Evolutionary conservation across 2,113 vertebrate genomes (phyloP).

Genomic region (Podilymbus podiceps): DNA sequence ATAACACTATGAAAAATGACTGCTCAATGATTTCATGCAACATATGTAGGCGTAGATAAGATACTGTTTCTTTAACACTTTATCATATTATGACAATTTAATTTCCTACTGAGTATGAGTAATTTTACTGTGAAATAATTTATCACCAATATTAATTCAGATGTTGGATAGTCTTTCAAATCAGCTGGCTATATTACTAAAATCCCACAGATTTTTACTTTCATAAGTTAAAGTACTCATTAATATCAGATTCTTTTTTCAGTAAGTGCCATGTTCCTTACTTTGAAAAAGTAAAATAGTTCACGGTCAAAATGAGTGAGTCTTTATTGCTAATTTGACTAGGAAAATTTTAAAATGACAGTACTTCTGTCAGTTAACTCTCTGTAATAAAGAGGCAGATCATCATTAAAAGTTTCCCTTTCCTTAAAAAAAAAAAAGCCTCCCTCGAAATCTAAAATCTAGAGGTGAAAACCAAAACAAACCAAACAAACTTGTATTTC

Average conservation of each 20-base stretch:
- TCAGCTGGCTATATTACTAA: constrained; percentile 62
- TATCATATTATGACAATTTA: constrained; percentile 75
- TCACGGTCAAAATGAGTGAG: not conserved
- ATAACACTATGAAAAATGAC: constrained; percentile 5
- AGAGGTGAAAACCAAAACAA: not conserved
- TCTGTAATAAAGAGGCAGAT: not conserved
- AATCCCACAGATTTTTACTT: constrained; percentile 67
- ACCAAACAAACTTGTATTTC: not conserved
- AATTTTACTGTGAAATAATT: constrained; percentile 74
- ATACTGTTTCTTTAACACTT: constrained; percentile 74
- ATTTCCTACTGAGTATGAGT: constrained; percentile 75
- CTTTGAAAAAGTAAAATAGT: constrained; percentile 35
- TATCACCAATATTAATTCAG: constrained; percentile 73
- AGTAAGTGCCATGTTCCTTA: constrained; percentile 19
- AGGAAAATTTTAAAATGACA: not conserved
- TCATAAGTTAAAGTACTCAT: constrained; percentile 61
- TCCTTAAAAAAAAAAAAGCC: not conserved
- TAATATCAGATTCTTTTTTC: constrained; percentile 63
- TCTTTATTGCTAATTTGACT: not conserved
- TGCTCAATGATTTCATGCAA: constrained; percentile 42
- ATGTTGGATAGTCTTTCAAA: constrained; percentile 61
- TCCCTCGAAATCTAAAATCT: not conserved
- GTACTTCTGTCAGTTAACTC: not conserved
- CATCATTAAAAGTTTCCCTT: not conserved
- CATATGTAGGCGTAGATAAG: constrained; percentile 57